A percentile compares a stretch with the other conserved stretches of the same genome.
Conservation (phyloP, 2,888 invertebrate genomes). For the Andrena camellia region DNA sequence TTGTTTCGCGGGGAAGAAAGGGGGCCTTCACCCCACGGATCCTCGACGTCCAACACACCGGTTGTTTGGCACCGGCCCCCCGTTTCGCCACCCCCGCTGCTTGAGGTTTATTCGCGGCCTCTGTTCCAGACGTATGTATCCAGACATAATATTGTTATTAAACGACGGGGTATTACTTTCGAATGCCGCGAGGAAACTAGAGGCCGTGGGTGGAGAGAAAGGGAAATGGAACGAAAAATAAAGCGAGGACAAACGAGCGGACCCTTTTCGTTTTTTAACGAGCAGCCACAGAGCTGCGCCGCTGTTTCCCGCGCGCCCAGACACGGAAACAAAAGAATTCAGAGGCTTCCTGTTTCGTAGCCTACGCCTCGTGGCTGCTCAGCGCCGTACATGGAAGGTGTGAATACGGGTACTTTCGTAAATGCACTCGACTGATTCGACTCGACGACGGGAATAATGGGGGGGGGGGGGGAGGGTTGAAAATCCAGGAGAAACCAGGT, state of each 20-base stretch:
- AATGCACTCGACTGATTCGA: slow-evolving; percentile 57
- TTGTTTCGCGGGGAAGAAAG: slow-evolving; percentile 53
- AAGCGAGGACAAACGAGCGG: slow-evolving; percentile 53
- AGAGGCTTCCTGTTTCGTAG: slow-evolving; percentile 56
- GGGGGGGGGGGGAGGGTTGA: background rate
- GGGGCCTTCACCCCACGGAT: slow-evolving; percentile 49
- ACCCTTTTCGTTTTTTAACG: slow-evolving; percentile 58
- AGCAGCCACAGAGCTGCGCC: slow-evolving; percentile 37
- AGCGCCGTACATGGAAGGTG: slow-evolving; percentile 58
- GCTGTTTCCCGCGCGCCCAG: slow-evolving; percentile 26
- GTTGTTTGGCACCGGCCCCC: slow-evolving; percentile 39
- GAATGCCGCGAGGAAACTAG: slow-evolving; percentile 43
- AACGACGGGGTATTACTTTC: slow-evolving; percentile 54
- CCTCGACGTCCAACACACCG: slow-evolving; percentile 33
- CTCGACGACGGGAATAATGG: slow-evolving; percentile 26
- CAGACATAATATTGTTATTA: slow-evolving; percentile 66
- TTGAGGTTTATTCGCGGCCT: slow-evolving; percentile 6
- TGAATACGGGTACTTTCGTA: slow-evolving; percentile 69
- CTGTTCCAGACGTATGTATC: slow-evolving; percentile 25
- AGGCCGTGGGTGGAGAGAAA: background rate
- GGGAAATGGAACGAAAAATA: slow-evolving; percentile 52
- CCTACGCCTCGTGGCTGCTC: slow-evolving; percentile 31
- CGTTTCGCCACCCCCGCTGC: background rate
- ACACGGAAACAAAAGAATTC: slow-evolving; percentile 61
- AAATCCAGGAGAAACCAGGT: slow-evolving; percentile 24